Base-by-base conservation (phyloP, 53 echinoderm and acorn worm genomes). In the Henricia sp. region DNA sequence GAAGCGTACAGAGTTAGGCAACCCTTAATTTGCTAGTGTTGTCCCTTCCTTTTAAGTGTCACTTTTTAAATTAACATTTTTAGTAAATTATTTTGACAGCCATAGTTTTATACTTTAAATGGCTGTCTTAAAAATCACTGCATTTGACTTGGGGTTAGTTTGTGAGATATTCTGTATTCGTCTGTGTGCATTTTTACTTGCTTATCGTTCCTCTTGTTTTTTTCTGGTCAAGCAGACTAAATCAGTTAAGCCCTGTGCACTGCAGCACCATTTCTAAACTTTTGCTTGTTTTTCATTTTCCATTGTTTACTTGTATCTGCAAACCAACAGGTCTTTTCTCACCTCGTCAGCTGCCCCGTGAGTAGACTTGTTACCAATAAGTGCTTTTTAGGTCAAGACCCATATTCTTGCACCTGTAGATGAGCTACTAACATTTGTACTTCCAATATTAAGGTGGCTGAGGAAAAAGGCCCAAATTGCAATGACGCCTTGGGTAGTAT, bases 241-340 rank as follows among this genome's bases (percentile, higher is more conserved):
- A n/a, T n/a, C n/a, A n/a, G n/a, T n/a, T n/a, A n/a, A n/a, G n/a
- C n/a, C n/a, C n/a, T n/a, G n/a, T n/a, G n/a, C n/a, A n/a, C n/a
- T n/a, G 26, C 42, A 28, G 43, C n/a, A 52, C 17, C 42, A 55
- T 42, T 34, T 52, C 16, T 39, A 19, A 60, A 9, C 12, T n/a
- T n/a, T n/a, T n/a, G 14, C 32, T 56, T 35, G 5, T 88, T 28
- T 67, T 46, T 33, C 88, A 36, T 87, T 37, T 87, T 70, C 19
- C 59, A 56, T 53, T 40, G 41, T 80, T 54, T 6, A 20, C 36
- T 53, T 66, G 24, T 88, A 40, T 28, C 67, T 73, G 56, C 74
- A 14, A 74, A 33, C 17, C 67, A 32, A 83, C 89, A 93, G 93
- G 93, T 89, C 70, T 93, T 69, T 89, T 93, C 43, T 82, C 89